Base-by-base conservation (phyloP, 2,797 vertebrate species). In the Sebastes oblongus region DNA sequence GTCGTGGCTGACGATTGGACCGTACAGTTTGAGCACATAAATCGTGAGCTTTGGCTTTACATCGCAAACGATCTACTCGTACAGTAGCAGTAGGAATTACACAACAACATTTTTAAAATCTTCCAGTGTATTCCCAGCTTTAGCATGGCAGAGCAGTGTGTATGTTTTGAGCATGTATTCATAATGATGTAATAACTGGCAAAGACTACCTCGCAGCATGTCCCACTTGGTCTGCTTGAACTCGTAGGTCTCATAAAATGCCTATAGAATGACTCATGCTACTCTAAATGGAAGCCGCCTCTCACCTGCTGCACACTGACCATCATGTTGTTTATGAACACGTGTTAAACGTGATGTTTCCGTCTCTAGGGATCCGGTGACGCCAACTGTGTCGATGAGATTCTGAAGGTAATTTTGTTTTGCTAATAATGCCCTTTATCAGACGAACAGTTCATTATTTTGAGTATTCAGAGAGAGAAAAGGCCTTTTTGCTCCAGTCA, bases 321-420 rank as follows among this genome's bases (percentile, higher is more conserved):
- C 68, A 30, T 66, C 72, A 62, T 56, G 50, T 66, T 80, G 60
- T 76, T 77, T 61, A 8, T 75, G 70, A 78, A 52, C 77, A 69
- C 65, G 25, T 89, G 67, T 82, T 87, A 50, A 91, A 59, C 70
- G 11, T 72, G 22, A 59, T 84, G 20, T 84, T 86, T 93, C 80
- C 89, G 71, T 90, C 93, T 91, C 64, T 29, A 99, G 98, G 97
- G 97, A 77, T 95, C 98, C 4, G 97, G 98, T 77, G 98, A 99
- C 69, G 96, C 97, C 75, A 99, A 97, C 95, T 99, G 98, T 85
- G 98, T 99, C 36, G 98, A 99, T 93, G 98, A 99, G 93, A 99
- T 99, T 92, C 95, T 99, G 64, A 99, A 99, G 97, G 98, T 99
- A 11, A 25, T 42, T 34, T 4, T 54, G 1, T 42, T 61, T 60